phyloP scores from a whole-genome alignment of 2,797 vertebrate genomes.

The Xiphophorus birchmanni region DNA sequence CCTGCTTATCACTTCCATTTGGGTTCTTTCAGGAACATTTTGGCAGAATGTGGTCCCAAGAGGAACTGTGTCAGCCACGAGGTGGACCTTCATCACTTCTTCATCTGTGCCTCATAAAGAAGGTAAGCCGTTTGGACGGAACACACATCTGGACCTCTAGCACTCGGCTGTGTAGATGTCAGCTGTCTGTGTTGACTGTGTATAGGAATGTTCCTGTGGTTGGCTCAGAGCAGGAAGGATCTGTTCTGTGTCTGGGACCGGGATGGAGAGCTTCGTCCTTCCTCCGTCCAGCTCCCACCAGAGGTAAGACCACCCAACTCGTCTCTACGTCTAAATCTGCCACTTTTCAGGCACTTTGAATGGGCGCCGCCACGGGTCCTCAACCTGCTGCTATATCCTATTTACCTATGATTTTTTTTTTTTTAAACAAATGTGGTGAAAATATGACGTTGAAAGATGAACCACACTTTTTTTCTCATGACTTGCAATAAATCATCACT shows the following conservation, averaged over 20 bases:
- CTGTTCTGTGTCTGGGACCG: conserved; percentile 92
- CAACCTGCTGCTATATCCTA: too few relatives aligned
- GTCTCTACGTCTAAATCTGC: background rate
- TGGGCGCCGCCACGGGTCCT: too few relatives aligned
- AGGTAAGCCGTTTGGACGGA: conserved; percentile 70
- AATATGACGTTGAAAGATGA: too few relatives aligned
- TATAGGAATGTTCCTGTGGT: conserved; percentile 92
- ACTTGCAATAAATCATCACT: too few relatives aligned
- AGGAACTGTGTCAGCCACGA: conserved; percentile 92
- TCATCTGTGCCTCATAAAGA: conserved; percentile 87
- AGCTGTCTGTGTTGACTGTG: conserved; percentile 16
- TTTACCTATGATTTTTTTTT: too few relatives aligned
- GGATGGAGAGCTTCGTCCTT: conserved; percentile 88
- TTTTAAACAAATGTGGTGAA: too few relatives aligned
- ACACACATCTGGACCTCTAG: background rate
- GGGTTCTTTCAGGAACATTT: conserved; percentile 85
- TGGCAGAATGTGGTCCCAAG: conserved; percentile 92
- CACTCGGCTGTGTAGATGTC: background rate
- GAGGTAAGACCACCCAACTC: conserved; percentile 64
- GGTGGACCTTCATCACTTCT: conserved; percentile 91
- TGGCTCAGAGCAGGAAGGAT: conserved; percentile 94
- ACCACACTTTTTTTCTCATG: too few relatives aligned
- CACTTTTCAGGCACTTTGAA: background rate
- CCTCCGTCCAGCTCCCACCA: conserved; percentile 87
- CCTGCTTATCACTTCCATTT: background rate